phyloP scores from a whole-genome alignment of 2,797 vertebrate species.

The Tragelaphus eurycerus region DNA sequence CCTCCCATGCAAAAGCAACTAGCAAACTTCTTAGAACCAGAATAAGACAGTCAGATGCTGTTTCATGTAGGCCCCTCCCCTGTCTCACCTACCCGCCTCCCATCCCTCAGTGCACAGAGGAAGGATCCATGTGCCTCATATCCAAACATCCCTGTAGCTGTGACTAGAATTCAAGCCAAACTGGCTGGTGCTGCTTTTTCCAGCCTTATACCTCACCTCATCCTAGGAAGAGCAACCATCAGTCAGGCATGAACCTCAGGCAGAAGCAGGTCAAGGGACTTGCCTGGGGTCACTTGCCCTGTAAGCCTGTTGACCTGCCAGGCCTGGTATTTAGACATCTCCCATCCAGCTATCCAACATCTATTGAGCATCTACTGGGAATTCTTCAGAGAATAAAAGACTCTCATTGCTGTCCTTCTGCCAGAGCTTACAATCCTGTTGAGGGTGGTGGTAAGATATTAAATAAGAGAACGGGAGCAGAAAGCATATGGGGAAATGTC shows the following conservation, averaged over 20 bases:
- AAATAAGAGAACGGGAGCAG: background rate
- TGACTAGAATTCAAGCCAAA: background rate
- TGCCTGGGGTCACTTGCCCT: background rate
- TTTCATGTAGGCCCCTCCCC: background rate
- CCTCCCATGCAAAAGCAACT: background rate
- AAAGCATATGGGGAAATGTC: background rate
- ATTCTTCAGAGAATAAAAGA: background rate
- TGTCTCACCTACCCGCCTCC: no score
- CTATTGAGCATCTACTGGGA: background rate
- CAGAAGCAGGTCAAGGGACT: background rate
- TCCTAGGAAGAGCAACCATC: background rate
- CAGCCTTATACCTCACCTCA: background rate
- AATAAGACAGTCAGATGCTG: background rate
- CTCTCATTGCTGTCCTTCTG: background rate
- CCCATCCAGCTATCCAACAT: background rate
- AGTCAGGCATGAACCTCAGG: background rate
- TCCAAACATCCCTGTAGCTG: background rate
- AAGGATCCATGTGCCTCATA: fast-evolving
- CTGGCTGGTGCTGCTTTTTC: background rate
- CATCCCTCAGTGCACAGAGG: background rate
- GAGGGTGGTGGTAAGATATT: background rate
- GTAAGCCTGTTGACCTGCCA: background rate
- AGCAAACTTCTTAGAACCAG: background rate
- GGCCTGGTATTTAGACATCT: background rate
- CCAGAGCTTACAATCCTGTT: background rate